Conservation (phyloP, 2,797 vertebrate species). For the Pteronotus mesoamericanus region DNA sequence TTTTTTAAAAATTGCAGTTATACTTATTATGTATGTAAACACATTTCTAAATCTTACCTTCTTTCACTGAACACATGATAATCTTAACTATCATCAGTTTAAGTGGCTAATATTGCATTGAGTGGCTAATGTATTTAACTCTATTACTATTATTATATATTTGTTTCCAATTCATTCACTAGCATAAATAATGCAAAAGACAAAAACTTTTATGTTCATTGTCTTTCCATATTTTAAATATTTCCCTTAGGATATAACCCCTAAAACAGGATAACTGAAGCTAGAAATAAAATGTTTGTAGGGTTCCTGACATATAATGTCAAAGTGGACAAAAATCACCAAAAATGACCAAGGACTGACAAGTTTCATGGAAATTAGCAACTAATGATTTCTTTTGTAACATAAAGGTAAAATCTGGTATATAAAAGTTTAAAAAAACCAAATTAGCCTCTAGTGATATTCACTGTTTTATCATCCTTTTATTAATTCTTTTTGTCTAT, state of each 20-base stretch:
- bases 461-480: not conserved
- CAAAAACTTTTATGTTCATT: not conserved
- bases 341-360: not conserved
- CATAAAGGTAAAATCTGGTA: not conserved
- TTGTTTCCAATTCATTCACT: not conserved
- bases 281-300: not conserved
- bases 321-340: not conserved
- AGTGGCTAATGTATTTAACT: not conserved
- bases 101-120: not conserved
- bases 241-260: not conserved
- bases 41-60: not conserved
- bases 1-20: not conserved
- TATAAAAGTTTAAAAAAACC: not conserved
- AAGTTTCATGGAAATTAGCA: not conserved
- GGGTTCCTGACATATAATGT: not conserved
- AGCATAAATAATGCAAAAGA: not conserved
- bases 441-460: not conserved
- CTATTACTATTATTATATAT: not conserved
- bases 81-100: not conserved
- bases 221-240: not conserved
- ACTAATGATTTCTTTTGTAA: not conserved
- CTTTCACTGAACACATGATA: not conserved
- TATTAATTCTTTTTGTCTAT: constrained; percentile 9
- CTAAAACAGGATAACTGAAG: not conserved
- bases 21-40: not conserved